A percentile compares a stretch with the other conserved stretches of the same genome.
These are phyloP conservation scores for Heteractis magnifica DNA, from an alignment of 92 coral and sea anemone genomes.

Conservation along the genomic window DNA sequence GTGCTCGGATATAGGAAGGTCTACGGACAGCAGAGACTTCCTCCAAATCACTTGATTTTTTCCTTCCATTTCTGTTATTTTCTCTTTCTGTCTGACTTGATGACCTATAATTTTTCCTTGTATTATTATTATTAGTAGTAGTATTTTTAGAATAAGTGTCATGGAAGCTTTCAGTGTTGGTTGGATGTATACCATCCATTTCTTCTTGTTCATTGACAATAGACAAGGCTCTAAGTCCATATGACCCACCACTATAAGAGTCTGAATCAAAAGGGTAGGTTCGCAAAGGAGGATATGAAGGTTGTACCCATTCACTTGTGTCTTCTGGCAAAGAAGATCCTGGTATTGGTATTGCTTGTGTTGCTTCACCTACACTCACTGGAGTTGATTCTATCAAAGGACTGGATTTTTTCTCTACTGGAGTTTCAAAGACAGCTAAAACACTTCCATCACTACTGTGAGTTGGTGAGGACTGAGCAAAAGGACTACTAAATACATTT, in stretches of 20 bases:
- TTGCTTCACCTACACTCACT: constrained; percentile 19
- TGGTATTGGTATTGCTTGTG: constrained; percentile 21
- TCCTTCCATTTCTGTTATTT: constrained; percentile 18
- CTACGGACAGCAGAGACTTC: constrained; percentile 67
- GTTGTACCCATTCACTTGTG: constrained; percentile 27
- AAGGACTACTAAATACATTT: constrained; percentile 16
- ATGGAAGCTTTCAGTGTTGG: constrained; percentile 26
- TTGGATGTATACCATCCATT: constrained; percentile 30
- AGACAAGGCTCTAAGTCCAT: constrained; percentile 63
- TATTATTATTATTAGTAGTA: constrained; percentile 20
- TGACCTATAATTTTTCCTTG: constrained; percentile 25
- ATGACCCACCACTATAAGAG: neutral
- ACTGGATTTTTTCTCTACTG: constrained; percentile 9
- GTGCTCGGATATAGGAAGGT: constrained; percentile 91
- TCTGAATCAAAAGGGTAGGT: constrained; percentile 16
- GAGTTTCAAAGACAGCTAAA: constrained; percentile 17
- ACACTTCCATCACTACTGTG: neutral
- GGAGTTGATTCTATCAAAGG: constrained; percentile 24
- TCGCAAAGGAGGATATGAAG: constrained; percentile 29
- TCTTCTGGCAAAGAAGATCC: constrained; percentile 16
- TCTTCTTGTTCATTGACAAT: constrained; percentile 77
- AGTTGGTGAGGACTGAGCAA: neutral
- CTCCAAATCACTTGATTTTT: constrained; percentile 40
- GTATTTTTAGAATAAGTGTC: constrained; percentile 13
- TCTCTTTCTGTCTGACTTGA: constrained; percentile 29